Base-by-base conservation (phyloP, 2,113 vertebrate genomes). In the Limanda limanda region DNA sequence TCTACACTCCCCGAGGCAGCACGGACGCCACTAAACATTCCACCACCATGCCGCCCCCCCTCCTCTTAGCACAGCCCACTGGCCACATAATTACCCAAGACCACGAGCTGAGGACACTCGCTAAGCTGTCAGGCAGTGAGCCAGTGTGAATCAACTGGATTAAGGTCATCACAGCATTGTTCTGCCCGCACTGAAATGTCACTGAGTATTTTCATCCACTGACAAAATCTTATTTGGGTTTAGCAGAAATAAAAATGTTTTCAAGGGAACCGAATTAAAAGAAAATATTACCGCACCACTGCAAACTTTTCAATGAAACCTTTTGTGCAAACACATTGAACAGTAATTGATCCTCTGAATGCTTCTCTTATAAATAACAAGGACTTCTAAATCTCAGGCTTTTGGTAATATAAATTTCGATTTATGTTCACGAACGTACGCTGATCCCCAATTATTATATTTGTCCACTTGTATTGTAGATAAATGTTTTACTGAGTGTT, bases 31-130 rank as follows among this genome's bases (percentile, higher is more conserved):
- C 86, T 78, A 95, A 92, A 66, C 84, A 90, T 12, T 88, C 71
- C 47, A 81, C 84, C 0, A 74, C 92, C 72, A 13, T 88, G 35
- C 90, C 90, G 61, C 91, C 92, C 12, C 91, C 94, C 20, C 91
- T 93, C 17, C 90, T 21, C 0, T 52, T 71, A 15, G 72, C 77
- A 13, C 90, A 93, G 71, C 70, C 83, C 4, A 0, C 8, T 1
- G 0, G 42, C 11, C 20, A 17, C 42, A 10, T 42, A 2, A 76
- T 88, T 23, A 83, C 82, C 67, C 91, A 86, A 66, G 88, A 92
- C 51, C 74, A 27, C 5, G 94, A 96, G 87, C 73, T 84, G 68
- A 83, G 74, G 63, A 70, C 79, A 7, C n/a, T 12, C 10, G 54
- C 80, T 84, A 87, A 86, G 82, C 82, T 78, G 72, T 72, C 84